Evolutionary conservation across 2,888 invertebrate species (phyloP).

Genomic region (Balanococcus diminutus): DNA sequence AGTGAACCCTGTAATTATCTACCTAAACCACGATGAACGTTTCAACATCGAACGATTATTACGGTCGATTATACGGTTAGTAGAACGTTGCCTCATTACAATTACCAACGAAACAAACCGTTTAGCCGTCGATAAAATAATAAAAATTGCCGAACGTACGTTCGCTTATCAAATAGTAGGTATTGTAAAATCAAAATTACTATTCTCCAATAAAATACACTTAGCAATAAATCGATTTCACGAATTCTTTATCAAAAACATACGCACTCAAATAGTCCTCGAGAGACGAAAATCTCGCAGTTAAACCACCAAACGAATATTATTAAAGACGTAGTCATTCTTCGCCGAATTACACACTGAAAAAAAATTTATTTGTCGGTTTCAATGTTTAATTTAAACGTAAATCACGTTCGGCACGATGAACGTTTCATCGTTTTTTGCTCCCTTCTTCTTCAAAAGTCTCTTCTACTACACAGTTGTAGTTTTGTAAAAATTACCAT

Average conservation of each 20-base stretch:
- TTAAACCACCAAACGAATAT: background rate
- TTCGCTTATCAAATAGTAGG: background rate
- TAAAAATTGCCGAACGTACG: background rate
- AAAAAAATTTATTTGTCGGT: slow-evolving; percentile 3
- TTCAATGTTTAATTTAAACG: slow-evolving; percentile 25
- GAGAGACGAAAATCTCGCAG: background rate
- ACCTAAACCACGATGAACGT: slow-evolving; percentile 18
- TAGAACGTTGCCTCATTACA: slow-evolving; percentile 12
- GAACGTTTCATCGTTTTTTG: background rate
- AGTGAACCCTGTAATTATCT: slow-evolving; percentile 24
- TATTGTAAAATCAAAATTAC: background rate
- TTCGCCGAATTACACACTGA: background rate
- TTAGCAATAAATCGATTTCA: background rate
- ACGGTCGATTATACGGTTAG: slow-evolving; percentile 19
- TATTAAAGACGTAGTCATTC: background rate
- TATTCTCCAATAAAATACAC: background rate
- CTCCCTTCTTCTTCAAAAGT: background rate
- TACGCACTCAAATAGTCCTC: background rate
- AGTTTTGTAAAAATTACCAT: background rate
- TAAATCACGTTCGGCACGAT: background rate
- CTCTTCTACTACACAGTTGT: background rate
- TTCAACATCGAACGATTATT: slow-evolving; percentile 13
- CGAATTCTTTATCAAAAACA: background rate
- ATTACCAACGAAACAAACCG: slow-evolving; percentile 10
- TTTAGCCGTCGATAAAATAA: background rate